Percentiles rank a stretch among this genome's conserved stretches.
Conservation (phyloP, 2,888 invertebrate species). For the Phaedon cochleariae region DNA sequence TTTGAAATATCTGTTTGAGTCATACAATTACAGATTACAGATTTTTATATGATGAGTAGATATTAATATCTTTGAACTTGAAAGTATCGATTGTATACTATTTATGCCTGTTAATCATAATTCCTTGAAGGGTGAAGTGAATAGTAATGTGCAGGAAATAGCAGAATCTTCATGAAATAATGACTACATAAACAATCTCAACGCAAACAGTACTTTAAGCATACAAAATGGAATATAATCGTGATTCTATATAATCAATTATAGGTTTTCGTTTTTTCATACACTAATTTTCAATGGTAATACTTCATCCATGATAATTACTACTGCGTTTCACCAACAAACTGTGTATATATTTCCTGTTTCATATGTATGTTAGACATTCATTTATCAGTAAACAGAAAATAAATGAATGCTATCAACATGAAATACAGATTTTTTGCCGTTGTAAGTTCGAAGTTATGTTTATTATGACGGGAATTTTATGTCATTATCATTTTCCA, state of each 20-base stretch:
- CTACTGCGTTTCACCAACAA: constrained; percentile 9
- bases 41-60: too few species aligned
- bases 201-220: neutral
- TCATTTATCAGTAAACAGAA: constrained; percentile 34
- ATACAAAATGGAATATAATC: neutral
- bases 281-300: neutral
- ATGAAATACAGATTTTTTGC: constrained; percentile 16
- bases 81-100: too few species aligned
- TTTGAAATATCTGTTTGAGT: too few species aligned
- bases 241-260: neutral
- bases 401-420: constrained; percentile 20
- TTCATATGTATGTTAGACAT: constrained; percentile 26
- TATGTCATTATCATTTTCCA: neutral
- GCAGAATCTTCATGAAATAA: neutral
- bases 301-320: constrained; percentile 4
- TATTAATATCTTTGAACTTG: too few species aligned
- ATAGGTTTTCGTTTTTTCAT: neutral
- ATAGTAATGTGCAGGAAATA: neutral
- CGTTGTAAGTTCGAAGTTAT: constrained; percentile 7
- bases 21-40: too few species aligned
- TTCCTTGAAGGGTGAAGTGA: neutral
- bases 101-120: too few species aligned
- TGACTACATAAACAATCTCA: neutral
- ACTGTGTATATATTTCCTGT: constrained; percentile 29
- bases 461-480: neutral